A percentile compares a stretch with the other conserved stretches of the same genome.
Evolutionary conservation across 2,113 vertebrate genomes (phyloP).

Genomic region (Tauraco erythrolophus): DNA sequence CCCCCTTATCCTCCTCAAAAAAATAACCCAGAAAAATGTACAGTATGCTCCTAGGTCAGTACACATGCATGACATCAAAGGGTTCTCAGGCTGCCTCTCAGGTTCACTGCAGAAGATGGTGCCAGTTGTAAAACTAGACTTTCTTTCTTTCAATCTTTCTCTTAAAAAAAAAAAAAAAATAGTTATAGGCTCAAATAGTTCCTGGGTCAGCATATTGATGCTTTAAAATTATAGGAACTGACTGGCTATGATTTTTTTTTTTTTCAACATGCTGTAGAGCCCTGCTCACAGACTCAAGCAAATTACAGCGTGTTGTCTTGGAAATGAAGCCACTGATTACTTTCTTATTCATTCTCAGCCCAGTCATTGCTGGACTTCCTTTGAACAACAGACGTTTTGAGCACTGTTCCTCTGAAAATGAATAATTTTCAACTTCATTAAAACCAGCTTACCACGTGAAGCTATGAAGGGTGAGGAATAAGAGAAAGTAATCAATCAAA

Average conservation of each 20-base stretch:
- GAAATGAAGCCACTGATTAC: slow-evolving; percentile 67
- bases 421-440: slow-evolving; percentile 73
- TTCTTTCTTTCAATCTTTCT: background rate
- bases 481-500: slow-evolving; percentile 76
- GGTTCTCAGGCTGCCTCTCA: slow-evolving; percentile 29
- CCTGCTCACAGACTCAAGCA: slow-evolving; percentile 17
- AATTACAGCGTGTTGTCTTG: slow-evolving; percentile 55
- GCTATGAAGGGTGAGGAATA: slow-evolving; percentile 49
- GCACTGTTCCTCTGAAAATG: slow-evolving; percentile 45
- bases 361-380: slow-evolving; percentile 49
- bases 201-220: slow-evolving; percentile 5
- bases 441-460: slow-evolving; percentile 58
- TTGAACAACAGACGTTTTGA: slow-evolving; percentile 43
- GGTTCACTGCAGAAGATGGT: slow-evolving; percentile 27
- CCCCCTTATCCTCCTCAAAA: slow-evolving; percentile 19
- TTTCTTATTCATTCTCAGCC: slow-evolving; percentile 61
- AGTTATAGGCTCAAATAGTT: slow-evolving; percentile 17
- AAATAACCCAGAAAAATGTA: slow-evolving; percentile 58
- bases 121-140: slow-evolving; percentile 35
- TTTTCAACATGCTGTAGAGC: background rate
- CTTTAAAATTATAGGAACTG: slow-evolving; percentile 24
- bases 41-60: slow-evolving; percentile 51
- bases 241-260: background rate
- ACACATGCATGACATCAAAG: slow-evolving; percentile 53
- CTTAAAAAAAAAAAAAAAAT: background rate